Base-by-base conservation (phyloP, 2,888 invertebrate species). In the Calameuta filiformis region DNA sequence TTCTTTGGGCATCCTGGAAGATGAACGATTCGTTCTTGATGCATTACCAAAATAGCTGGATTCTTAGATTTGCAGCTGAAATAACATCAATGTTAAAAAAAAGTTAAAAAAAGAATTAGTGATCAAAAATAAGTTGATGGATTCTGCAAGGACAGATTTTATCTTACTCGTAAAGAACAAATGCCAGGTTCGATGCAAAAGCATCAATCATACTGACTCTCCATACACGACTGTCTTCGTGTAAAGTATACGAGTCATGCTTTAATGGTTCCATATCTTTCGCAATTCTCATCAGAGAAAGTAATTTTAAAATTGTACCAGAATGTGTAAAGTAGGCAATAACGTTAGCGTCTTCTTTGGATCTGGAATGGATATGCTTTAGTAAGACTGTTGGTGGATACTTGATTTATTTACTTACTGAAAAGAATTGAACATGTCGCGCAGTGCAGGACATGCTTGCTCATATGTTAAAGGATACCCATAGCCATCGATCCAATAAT, bases 401-500 rank as follows among this genome's bases (percentile, higher is more conserved):
- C 9, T 40, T 31, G 35, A 73, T 71, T 23, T 12, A 31, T 73
- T 76, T 83, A 85, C 92, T 92, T 92, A 96, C 97, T 93, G 93
- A 84, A 97, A 94, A 90, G 93, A 93, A 56, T 94, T 92, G 83
- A 96, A 93, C 93, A 96, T 94, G 87, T 96, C 94, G 79, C 93
- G 93, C 77, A 97, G 93, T 31, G 95, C 93, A 80, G 95, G 93
- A 89, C 97, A 97, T 1, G 97, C 96, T 91, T 96, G 96, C 82
- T 94, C 92, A 87, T 95, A 94, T 3, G 95, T 96, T 77, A 97
- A 90, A 81, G 94, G 92, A 87, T 94, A 93, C 15, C 96, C 97
- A 87, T 97, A 97, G 11, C 97, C 97, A 90, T 97, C 96, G 81
- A 94, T 92, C 95, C 96, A 97, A 90, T 96, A 97, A 87, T 96